phyloP scores from a whole-genome alignment of 2,888 invertebrate species.

The Chouioia cunea region DNA sequence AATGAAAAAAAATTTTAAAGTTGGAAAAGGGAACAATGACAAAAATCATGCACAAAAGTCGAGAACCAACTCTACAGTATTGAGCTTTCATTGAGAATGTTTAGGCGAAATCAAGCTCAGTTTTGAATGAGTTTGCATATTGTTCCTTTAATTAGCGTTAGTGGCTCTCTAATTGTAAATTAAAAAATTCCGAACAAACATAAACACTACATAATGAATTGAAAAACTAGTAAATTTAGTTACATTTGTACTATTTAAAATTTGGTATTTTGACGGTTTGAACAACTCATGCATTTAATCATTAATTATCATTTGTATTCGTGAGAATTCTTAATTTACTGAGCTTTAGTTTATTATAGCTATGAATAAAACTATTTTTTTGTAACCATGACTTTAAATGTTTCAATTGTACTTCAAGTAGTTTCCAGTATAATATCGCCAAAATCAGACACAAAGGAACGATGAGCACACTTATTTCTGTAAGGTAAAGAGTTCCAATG shows the following conservation, averaged over 20 bases:
- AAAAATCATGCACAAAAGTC: conserved; percentile 25
- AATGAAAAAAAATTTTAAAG: conserved; percentile 19
- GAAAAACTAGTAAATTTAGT: conserved; percentile 9
- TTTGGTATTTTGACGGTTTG: conserved; percentile 24
- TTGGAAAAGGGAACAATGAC: conserved; percentile 42
- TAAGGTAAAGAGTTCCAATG: too few relatives aligned
- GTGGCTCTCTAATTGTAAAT: conserved; percentile 45
- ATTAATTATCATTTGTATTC: conserved; percentile 1
- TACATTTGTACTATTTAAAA: conserved; percentile 18
- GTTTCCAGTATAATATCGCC: too few relatives aligned
- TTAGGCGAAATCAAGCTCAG: conserved; percentile 29
- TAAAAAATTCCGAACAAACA: conserved; percentile 23
- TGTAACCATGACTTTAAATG: conserved; percentile 4
- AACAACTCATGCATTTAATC: conserved; percentile 40
- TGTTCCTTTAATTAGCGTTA: conserved; percentile 43
- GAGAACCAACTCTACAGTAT: conserved; percentile 44
- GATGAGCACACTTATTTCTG: conserved; percentile 30
- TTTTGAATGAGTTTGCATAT: conserved; percentile 33
- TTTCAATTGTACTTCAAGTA: neutral
- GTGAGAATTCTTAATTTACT: conserved; percentile 13
- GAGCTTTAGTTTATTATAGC: conserved; percentile 23
- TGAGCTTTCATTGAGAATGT: conserved; percentile 35
- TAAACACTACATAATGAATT: conserved; percentile 36
- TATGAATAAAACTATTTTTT: conserved; percentile 6
- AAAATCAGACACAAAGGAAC: conserved; percentile 19